Evolutionary conservation across 2,113 vertebrate genomes (phyloP), one percentile per base, ranked within the genome.

Genomic region (Opisthocomus hoazin): DNA sequence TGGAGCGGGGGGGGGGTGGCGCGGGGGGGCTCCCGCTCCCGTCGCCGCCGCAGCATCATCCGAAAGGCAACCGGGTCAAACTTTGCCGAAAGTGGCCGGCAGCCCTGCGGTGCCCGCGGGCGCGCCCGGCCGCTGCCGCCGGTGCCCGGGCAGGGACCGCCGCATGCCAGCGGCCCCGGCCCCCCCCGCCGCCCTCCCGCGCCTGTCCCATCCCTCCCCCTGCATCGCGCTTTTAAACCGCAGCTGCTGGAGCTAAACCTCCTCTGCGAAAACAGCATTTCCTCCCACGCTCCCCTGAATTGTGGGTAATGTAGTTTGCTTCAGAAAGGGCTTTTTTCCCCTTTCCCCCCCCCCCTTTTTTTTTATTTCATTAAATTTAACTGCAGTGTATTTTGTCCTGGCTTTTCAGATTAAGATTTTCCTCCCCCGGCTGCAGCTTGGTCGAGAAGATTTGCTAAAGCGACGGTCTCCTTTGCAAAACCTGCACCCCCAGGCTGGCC

Each of bases 261-360:
- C 92, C 84, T 73, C 65, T 39, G 94, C 91, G 63, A 26, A 91
- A 97, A 1, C 98, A 98, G 98, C 98, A 98, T 98, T 98, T 99
- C 99, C 99, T 98, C 61, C 23, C 76, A 30, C 74, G 2, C 4
- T 5, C 53, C 66, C 84, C 11, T 74, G 98, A 57, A 98, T 98
- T 97, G 97, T 98, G 99, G 99, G 98, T 98, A 98, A 97, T 98
- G 98, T 98, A 99, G 99, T 98, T 96, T 93, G 36, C 58, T 77
- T 26, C 26, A 45, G 34, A 82, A 76, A 64, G 6, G 12, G 4
- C 10, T 41, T 9, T 34, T 45, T 65, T 11, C 2, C 1, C 11
- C 2, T 5, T 4, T 6, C 7, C 21, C 2, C 1, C 11, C 2
- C 4, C 3, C 5, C 7, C 21, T 7, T n/a, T 17, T 32, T 18